phyloP scores from a whole-genome alignment of 2,113 vertebrate species.

The Peromyscus polionotus region DNA sequence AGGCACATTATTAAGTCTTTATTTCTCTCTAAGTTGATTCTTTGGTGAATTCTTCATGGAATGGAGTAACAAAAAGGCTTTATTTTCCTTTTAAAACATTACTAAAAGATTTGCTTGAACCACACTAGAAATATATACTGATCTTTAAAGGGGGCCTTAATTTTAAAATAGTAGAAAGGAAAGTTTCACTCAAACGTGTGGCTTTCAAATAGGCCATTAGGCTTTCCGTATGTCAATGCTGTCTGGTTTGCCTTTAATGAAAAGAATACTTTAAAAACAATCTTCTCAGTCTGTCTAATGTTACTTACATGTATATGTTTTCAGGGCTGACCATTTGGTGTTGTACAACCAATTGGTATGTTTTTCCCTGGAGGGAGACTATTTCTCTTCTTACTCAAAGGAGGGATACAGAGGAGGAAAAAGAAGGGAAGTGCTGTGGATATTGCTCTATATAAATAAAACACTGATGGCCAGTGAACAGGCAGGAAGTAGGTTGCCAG shows the following conservation, averaged over 20 bases:
- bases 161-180: conserved; percentile 57
- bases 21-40: conserved; percentile 44
- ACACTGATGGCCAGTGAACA: too few species aligned
- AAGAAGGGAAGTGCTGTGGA: neutral
- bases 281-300: neutral
- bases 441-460: too few species aligned
- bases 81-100: conserved; percentile 55
- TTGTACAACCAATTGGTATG: neutral
- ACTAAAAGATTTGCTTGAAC: conserved; percentile 62
- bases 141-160: neutral
- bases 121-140: conserved; percentile 31
- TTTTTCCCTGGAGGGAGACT: neutral
- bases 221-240: conserved; percentile 42
- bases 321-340: neutral
- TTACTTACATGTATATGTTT: neutral
- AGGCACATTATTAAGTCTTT: conserved; percentile 57
- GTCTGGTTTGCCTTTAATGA: neutral
- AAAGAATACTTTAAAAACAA: neutral
- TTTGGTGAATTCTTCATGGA: conserved; percentile 68
- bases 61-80: conserved; percentile 45
- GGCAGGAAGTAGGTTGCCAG: too few species aligned
- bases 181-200: conserved; percentile 60
- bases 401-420: neutral
- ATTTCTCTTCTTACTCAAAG: neutral
- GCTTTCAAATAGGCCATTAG: conserved; percentile 55